Base-by-base conservation (phyloP, 2,113 vertebrate genomes). In the Pipa parva region DNA sequence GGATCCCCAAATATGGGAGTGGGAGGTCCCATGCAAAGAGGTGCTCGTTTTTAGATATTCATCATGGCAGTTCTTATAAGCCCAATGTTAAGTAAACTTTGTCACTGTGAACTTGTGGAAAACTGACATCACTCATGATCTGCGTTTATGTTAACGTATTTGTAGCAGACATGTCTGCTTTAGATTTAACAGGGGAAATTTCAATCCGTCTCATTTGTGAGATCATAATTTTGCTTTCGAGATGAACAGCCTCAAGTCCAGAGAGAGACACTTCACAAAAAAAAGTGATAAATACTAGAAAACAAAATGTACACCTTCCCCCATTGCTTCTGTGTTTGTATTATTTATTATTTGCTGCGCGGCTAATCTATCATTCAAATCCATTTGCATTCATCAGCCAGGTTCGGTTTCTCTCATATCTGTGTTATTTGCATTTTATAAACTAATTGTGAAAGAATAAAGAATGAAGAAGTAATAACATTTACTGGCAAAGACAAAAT, bases 401-500 rank as follows among this genome's bases (percentile, higher is more conserved):
- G 36, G 26, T 59, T 58, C 21, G 46, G 46, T 9, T 59, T 51
- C 50, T 59, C 65, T 68, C 56, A 68, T 52, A 68, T 59, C 31
- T 25, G 21, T 15, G 63, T 51, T 68, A 68, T 68, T 68, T 68
- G 65, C 65, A 68, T 68, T 68, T 68, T 57, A 56, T 68, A 68
- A 68, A 68, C 65, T 68, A 68, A 68, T 68, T 68, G 65, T 60
- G 50, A 60, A 59, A 68, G 65, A 68, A 68, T 68, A 68, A 60
- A 68, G 49, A 68, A 68, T 68, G 65, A 68, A 68, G 45, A 51
- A 46, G 56, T 60, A 68, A 68, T 68, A 68, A 68, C 51, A 68
- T 68, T 68, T 57, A 68, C 54, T 59, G 56, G 27, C 56, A 56
- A 57, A 68, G 58, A 37, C 55, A 68, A 68, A 36, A 42, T 51